Base-by-base conservation (phyloP, 2,797 vertebrate species). In the Sebastes cheni region DNA sequence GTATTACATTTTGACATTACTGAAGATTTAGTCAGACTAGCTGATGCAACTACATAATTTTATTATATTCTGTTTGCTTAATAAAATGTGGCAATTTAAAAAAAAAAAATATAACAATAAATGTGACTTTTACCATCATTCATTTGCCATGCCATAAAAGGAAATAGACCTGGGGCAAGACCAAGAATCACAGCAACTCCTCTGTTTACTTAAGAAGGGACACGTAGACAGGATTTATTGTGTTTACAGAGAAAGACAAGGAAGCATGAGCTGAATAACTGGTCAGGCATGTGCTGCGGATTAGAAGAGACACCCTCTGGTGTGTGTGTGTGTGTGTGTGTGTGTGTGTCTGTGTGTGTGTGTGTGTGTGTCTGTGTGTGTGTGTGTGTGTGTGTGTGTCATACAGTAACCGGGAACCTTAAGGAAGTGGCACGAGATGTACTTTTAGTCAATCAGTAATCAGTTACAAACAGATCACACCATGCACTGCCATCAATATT, bases 231-330 rank as follows among this genome's bases (percentile, higher is more conserved):
- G 2, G 4, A 8, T 66, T 55, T 39, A 46, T n/a, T 62, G 30
- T 9, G 2, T 66, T 74, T 52, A 39, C 10, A n/a, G 29, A 30
- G 13, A 75, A 39, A 11, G 20, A 82, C 55, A 70, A 86, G 81
- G 75, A 88, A 86, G 50, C 3, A 1, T 13, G 10, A 52, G 16
- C 8, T 36, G 7, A 84, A 50, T 56, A 2, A 82, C 27, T 29
- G 54, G 8, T 13, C 25, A 50, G 5, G 23, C 4, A 34, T 0
- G 0, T 68, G 56, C 12, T 8, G 23, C 2, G 79, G 67, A 65
- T 65, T 14, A 42, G 23, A 72, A 67, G 67, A 60, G 5, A 12
- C 11, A 23, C 18, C 16, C 36, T 20, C 25, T 46, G 23, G 61
- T 64, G 20, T 62, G 60, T 62, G 60, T 62, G 60, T 34, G 59